phyloP scores from a whole-genome alignment of 2,113 vertebrate species.

The Nesospiza acunhae region DNA sequence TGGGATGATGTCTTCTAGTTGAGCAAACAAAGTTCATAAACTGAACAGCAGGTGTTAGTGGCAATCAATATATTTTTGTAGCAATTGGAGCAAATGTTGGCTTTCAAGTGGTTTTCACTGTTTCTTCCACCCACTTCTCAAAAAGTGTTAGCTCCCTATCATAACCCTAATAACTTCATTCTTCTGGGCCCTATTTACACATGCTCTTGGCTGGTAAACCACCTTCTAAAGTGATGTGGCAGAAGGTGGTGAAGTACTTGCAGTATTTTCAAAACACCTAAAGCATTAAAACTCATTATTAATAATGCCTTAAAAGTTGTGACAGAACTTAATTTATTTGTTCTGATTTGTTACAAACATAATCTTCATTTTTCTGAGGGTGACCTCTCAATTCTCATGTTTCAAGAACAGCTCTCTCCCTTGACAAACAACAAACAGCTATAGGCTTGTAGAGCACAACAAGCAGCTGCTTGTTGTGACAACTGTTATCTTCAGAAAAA shows the following conservation, averaged over 20 bases:
- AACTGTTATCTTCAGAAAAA: background rate
- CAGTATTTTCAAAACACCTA: conserved; percentile 2
- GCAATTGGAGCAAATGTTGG: background rate
- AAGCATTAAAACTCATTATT: background rate
- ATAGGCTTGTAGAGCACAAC: background rate
- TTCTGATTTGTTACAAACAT: background rate
- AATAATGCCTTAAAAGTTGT: background rate
- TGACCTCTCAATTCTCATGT: background rate
- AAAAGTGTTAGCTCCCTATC: background rate
- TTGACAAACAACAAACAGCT: background rate
- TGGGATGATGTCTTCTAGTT: conserved; percentile 10
- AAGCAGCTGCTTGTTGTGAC: background rate
- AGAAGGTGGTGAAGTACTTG: background rate
- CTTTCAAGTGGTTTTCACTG: conserved; percentile 54
- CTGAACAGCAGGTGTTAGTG: conserved; percentile 50
- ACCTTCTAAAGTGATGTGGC: background rate
- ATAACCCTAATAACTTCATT: background rate
- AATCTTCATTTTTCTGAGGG: background rate
- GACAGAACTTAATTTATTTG: background rate
- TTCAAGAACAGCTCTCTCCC: background rate
- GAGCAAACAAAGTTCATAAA: conserved; percentile 29
- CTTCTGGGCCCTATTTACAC: background rate
- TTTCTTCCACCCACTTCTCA: conserved; percentile 40
- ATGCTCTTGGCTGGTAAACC: background rate
- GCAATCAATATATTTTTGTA: conserved; percentile 35